phyloP scores from a whole-genome alignment of 2,888 invertebrate genomes.

The Subacronicta megacephala region DNA sequence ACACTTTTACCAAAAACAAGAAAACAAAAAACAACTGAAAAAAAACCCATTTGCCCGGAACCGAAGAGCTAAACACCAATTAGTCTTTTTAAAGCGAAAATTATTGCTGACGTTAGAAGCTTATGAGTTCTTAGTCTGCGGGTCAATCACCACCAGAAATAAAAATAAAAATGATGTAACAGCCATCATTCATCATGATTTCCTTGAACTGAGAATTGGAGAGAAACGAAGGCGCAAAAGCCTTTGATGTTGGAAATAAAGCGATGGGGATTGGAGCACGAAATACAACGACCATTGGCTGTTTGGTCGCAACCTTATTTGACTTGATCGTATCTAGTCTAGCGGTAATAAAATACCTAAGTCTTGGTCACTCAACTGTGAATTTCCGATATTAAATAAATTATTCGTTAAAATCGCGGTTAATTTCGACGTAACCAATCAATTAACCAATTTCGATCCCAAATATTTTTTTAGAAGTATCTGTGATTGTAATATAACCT shows the following conservation, averaged over 20 bases:
- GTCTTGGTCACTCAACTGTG: too few relatives aligned
- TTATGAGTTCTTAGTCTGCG: slow-evolving; percentile 29
- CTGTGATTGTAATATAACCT: too few relatives aligned
- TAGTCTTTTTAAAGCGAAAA: slow-evolving; percentile 29
- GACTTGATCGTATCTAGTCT: neutral
- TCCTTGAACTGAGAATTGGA: slow-evolving; percentile 32
- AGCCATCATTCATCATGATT: slow-evolving; percentile 33
- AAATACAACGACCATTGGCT: neutral
- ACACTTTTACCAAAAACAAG: too few relatives aligned
- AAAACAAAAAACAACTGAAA: neutral
- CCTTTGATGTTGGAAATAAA: slow-evolving; percentile 13
- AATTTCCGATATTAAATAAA: too few relatives aligned
- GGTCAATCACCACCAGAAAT: slow-evolving; percentile 43
- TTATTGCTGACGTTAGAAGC: slow-evolving; percentile 24
- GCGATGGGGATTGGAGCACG: neutral
- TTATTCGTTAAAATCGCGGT: too few relatives aligned
- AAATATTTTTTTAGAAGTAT: too few relatives aligned
- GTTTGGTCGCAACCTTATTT: neutral
- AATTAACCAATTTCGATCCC: too few relatives aligned
- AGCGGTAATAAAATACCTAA: too few relatives aligned
- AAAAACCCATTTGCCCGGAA: neutral
- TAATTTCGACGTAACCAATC: too few relatives aligned
- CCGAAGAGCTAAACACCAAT: slow-evolving; percentile 17
- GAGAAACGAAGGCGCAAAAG: slow-evolving; percentile 24
- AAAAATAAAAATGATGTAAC: slow-evolving; percentile 51